These are phyloP conservation scores for Paramuricea clavata DNA, from an alignment of 92 coral and sea anemone genomes.

Conservation along the genomic window DNA sequence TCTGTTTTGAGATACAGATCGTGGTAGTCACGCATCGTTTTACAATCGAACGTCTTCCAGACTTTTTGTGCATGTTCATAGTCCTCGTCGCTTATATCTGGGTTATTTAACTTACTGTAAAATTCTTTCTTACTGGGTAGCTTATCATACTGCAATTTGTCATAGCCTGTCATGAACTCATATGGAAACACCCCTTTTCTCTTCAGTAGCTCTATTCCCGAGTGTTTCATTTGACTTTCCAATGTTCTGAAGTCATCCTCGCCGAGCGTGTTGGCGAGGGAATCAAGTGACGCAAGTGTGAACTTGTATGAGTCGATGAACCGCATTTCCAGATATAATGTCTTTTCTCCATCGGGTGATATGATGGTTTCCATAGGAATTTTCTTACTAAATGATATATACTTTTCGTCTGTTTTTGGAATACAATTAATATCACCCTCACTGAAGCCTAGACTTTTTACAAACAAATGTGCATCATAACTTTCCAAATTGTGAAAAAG, in stretches of 20 bases:
- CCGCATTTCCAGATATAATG: slow-evolving; percentile 3
- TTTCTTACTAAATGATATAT: slow-evolving; percentile 60
- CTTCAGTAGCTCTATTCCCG: neutral
- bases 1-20: slow-evolving; percentile 28
- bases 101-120: neutral
- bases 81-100: neutral
- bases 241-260: neutral
- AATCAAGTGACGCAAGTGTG: neutral
- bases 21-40: slow-evolving; percentile 12
- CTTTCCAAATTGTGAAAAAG: slow-evolving; percentile 58
- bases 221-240: neutral
- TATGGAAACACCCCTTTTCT: neutral
- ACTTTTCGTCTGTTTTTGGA: slow-evolving; percentile 69
- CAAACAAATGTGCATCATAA: slow-evolving; percentile 62
- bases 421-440: slow-evolving; percentile 52
- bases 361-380: too few relatives aligned
- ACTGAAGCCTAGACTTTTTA: slow-evolving; percentile 58
- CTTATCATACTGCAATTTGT: neutral
- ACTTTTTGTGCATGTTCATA: neutral
- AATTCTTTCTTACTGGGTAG: neutral
- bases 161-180: neutral
- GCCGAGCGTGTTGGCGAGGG: neutral
- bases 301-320: slow-evolving; percentile 27
- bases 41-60: neutral
- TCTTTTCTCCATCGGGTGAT: too few relatives aligned